Conservation (phyloP, 2,113 vertebrate species). For the Pomatorhinus ruficollis region DNA sequence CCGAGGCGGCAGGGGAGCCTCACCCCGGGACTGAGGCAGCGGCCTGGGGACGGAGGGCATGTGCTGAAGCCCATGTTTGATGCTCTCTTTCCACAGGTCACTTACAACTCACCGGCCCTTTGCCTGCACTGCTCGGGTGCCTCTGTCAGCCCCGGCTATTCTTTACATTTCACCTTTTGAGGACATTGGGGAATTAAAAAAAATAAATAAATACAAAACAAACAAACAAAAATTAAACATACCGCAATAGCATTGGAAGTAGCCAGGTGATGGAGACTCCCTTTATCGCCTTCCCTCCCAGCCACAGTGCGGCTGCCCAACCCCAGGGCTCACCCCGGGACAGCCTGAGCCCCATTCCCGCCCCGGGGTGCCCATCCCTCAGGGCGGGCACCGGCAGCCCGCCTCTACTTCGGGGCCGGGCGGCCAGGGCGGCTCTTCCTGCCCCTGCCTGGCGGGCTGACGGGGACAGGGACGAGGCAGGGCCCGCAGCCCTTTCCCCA, state of each 20-base stretch:
- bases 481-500: neutral
- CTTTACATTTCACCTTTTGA: neutral
- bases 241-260: neutral
- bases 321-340: rapidly evolving
- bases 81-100: neutral
- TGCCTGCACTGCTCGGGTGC: rapidly evolving
- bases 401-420: no score
- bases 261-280: neutral
- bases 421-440: rapidly evolving
- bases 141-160: rapidly evolving
- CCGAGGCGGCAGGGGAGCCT: neutral
- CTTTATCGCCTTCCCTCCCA: neutral
- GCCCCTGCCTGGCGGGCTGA: neutral
- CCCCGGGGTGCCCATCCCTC: neutral
- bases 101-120: rapidly evolving
- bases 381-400: no score
- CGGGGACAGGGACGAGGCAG: no score
- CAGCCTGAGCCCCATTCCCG: neutral
- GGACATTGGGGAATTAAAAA: neutral
- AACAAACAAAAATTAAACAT: neutral
- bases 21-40: rapidly evolving
- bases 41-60: rapidly evolving
- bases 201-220: neutral
- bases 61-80: neutral
- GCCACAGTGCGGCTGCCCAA: rapidly evolving